phyloP scores from a whole-genome alignment of 2,797 vertebrate genomes.

The Pseudomugil gertrudae region DNA sequence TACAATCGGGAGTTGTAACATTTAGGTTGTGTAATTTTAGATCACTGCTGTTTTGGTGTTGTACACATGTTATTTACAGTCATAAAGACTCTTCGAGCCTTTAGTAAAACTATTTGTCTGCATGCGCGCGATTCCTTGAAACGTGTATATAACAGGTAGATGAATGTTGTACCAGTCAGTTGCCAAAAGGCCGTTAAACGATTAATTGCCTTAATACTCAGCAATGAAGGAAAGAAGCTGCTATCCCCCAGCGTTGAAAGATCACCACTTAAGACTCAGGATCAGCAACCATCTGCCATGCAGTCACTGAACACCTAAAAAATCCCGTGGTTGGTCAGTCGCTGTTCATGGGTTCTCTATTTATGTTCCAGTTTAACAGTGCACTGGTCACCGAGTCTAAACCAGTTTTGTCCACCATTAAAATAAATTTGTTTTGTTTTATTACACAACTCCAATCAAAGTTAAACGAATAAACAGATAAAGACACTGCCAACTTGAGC shows the following conservation, averaged over 20 bases:
- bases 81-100: not conserved
- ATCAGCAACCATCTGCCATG: constrained; percentile 62
- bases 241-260: constrained; percentile 11
- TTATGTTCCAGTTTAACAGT: constrained; percentile 6
- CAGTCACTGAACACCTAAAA: constrained; percentile 24
- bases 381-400: constrained; percentile 7
- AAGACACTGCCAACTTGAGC: not conserved
- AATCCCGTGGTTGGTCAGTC: not conserved
- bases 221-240: constrained; percentile 16
- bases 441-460: not conserved
- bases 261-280: constrained; percentile 51
- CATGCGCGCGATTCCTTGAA: not conserved
- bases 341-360: constrained; percentile 27
- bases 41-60: not conserved
- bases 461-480: not conserved
- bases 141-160: not conserved
- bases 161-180: constrained; percentile 1
- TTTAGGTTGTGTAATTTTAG: constrained; percentile 23
- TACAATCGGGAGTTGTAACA: constrained; percentile 2
- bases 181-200: constrained; percentile 32
- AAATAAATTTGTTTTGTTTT: not conserved
- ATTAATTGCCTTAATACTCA: constrained; percentile 8
- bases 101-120: not conserved
- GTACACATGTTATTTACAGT: not conserved
- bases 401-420: constrained; percentile 1